Base-by-base conservation (phyloP, 2,113 vertebrate species). In the Hemiprocne comata region DNA sequence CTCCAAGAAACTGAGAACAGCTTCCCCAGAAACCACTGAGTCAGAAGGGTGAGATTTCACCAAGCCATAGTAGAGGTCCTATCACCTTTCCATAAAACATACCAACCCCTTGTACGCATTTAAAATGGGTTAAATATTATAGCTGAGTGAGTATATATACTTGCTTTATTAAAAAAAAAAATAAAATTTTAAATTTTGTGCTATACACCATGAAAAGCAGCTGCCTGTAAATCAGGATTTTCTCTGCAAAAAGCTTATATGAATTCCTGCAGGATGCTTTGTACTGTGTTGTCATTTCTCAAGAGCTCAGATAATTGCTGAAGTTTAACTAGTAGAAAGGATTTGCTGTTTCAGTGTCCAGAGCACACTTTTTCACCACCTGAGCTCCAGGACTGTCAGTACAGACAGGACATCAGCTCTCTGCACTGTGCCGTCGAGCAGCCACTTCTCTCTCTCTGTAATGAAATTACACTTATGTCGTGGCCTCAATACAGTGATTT, bases 201-300 rank as follows among this genome's bases (percentile, higher is more conserved):
- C 38, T 46, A 50, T 4, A 36, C 2, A 6, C 17, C n/a, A 50
- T 40, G 48, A 91, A 91, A 84, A 80, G 50, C 44, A 75, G 28
- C 8, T 76, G 21, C 9, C 60, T 70, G 24, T 61, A 89, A 80
- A 44, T 36, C 31, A 74, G 33, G 60, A 65, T 73, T 81, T 69
- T 74, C 55, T 69, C 67, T 23, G 64, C 50, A 62, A 95, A 81
- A 60, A 74, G 40, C 19, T 78, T 67, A 80, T 44, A 54, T 80
- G 67, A 89, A 73, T 87, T 93, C 57, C 73, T 91, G 71, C 58
- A 90, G 44, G 79, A 62, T 91, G 58, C 70, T 86, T 89, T 71
- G 54, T 34, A 44, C n/a, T 48, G 11, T 25, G 5, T 40, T 89
- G 42, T 69, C 77, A 58, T 54, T 72, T 66, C 53, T 53, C 74